Evolutionary conservation across 2,888 invertebrate species (phyloP).

Genomic region (Aspidiotus destructor): DNA sequence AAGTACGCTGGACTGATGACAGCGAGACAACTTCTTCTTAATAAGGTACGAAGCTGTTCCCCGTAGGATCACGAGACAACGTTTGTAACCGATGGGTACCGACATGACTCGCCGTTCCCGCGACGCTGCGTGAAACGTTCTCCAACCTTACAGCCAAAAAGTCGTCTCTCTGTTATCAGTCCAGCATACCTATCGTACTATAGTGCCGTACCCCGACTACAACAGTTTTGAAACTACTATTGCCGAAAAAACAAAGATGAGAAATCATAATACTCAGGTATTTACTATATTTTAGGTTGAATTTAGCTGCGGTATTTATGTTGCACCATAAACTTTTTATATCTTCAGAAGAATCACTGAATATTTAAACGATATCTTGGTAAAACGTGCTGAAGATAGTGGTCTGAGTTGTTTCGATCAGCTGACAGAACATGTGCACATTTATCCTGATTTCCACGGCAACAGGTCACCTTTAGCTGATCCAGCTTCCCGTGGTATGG

Average conservation of each 20-base stretch:
- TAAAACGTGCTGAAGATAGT: slow-evolving; percentile 48
- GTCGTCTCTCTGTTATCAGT: too few species aligned
- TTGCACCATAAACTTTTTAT: neutral
- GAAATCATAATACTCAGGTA: too few species aligned
- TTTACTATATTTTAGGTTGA: neutral
- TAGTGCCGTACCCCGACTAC: neutral
- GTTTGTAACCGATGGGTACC: too few species aligned
- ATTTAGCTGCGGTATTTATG: neutral
- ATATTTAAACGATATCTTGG: slow-evolving; percentile 56
- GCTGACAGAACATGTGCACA: slow-evolving; percentile 69
- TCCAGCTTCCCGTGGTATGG: slow-evolving; percentile 70
- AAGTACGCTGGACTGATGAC: too few species aligned
- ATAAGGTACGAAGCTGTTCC: too few species aligned
- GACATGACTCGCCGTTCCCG: too few species aligned
- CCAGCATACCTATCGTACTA: neutral
- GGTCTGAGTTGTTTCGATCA: slow-evolving; percentile 50
- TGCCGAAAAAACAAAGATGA: neutral
- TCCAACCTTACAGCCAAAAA: too few species aligned
- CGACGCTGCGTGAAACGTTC: too few species aligned
- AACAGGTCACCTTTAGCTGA: slow-evolving; percentile 90
- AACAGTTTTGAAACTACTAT: too few species aligned
- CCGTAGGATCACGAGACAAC: too few species aligned
- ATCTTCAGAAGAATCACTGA: slow-evolving; percentile 56
- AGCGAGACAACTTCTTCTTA: too few species aligned
- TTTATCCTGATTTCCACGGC: slow-evolving; percentile 95